Percentiles rank a stretch among this genome's conserved stretches.
Evolutionary conservation across 2,888 invertebrate genomes (phyloP).

Genomic region (Autographa pulchrina): DNA sequence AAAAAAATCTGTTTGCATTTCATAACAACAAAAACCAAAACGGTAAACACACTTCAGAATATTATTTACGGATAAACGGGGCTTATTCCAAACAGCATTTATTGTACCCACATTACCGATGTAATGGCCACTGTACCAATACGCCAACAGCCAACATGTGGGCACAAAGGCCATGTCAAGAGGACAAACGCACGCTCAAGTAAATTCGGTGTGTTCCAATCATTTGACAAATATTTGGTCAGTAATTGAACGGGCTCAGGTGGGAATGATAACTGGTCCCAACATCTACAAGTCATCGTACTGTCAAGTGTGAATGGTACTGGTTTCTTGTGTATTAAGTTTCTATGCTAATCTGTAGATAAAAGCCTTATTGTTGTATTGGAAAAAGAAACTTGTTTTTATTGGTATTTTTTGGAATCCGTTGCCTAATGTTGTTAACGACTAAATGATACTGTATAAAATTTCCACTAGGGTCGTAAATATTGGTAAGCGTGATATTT

Average conservation of each 20-base stretch:
- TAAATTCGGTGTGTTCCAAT: conserved; percentile 57
- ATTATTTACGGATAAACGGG: background rate
- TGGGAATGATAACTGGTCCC: conserved; percentile 43
- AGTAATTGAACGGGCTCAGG: conserved; percentile 57
- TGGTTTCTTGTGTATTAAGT: conserved; percentile 30
- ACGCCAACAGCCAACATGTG: conserved; percentile 20
- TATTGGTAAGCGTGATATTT: background rate
- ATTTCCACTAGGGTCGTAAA: background rate
- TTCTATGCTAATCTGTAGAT: conserved; percentile 42
- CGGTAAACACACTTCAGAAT: conserved; percentile 8
- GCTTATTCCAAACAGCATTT: conserved; percentile 27
- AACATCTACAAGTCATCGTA: conserved; percentile 30
- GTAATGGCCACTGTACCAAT: conserved; percentile 44
- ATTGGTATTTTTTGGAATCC: background rate
- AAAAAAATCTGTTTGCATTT: background rate
- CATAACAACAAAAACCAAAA: background rate
- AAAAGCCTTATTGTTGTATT: conserved; percentile 32
- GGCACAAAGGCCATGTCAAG: conserved; percentile 52
- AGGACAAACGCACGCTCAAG: conserved; percentile 58
- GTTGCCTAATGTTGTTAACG: background rate
- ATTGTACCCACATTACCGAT: conserved; percentile 49
- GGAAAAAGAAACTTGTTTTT: conserved; percentile 22
- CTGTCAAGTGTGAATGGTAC: conserved; percentile 43
- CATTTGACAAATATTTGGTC: conserved; percentile 59
- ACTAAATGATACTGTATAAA: background rate